These are phyloP conservation scores for Magallana ariakensis DNA, from an alignment of 1,140 invertebrate species.

Conservation along the genomic window DNA sequence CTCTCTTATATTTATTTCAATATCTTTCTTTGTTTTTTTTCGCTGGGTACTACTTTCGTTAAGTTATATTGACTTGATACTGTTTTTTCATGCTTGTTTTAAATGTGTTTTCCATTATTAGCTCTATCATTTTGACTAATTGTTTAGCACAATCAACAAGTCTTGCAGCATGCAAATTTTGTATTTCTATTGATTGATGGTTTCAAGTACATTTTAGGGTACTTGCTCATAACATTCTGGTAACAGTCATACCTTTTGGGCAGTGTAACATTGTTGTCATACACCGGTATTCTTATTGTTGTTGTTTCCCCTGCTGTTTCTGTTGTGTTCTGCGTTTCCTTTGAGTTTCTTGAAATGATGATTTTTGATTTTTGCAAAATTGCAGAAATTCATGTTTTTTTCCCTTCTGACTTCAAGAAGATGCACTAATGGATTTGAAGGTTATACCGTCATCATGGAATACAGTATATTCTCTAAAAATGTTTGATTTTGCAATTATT, in stretches of 20 bases:
- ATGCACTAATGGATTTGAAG: too few relatives aligned
- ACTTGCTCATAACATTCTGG: background rate
- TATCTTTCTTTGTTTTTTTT: background rate
- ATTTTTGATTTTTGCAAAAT: background rate
- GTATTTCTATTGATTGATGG: background rate
- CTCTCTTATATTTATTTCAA: too few relatives aligned
- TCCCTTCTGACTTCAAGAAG: too few relatives aligned
- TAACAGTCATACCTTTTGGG: background rate
- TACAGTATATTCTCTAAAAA: too few relatives aligned
- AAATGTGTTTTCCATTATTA: background rate
- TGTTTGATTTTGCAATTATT: too few relatives aligned
- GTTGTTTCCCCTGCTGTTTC: background rate
- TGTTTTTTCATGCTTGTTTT: constrained; percentile 4
- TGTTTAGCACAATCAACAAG: background rate
- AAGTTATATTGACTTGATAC: background rate
- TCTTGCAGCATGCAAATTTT: background rate
- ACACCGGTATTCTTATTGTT: background rate
- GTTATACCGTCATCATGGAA: too few relatives aligned
- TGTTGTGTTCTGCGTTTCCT: too few relatives aligned
- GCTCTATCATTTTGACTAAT: background rate
- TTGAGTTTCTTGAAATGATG: too few relatives aligned
- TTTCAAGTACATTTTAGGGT: background rate
- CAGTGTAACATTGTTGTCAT: background rate
- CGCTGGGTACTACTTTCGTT: background rate
- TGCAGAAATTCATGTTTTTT: constrained; percentile 4